A percentile compares a stretch with the other conserved stretches of the same genome.
Conservation (phyloP, 1,140 invertebrate species). For the Drosophila takahashii region DNA sequence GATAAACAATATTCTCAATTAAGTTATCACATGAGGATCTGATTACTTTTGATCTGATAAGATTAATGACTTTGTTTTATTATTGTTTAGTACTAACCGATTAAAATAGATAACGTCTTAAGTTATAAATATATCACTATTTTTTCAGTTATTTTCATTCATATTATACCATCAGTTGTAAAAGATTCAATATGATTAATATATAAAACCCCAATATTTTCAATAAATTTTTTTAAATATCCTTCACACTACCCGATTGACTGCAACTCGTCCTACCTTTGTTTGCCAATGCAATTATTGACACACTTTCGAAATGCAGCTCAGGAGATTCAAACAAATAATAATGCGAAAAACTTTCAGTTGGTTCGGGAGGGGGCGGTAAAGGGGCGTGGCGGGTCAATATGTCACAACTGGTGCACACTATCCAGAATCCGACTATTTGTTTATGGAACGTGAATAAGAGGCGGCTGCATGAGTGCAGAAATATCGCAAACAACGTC, state of each 20-base stretch:
- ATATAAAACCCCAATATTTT: constrained; percentile 10
- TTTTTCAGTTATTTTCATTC: neutral
- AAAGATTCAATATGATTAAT: neutral
- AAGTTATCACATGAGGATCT: neutral
- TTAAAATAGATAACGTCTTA: neutral
- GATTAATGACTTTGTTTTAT: constrained; percentile 4
- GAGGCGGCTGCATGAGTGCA: constrained; percentile 16
- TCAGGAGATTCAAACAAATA: constrained; percentile 58
- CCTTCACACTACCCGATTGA: constrained; percentile 3
- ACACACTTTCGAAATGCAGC: constrained; percentile 65
- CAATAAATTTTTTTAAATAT: constrained; percentile 30
- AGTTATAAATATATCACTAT: neutral
- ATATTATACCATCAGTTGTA: neutral
- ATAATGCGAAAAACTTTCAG: constrained; percentile 19
- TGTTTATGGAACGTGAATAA: constrained; percentile 51
- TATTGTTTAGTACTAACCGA: neutral
- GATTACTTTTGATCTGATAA: neutral
- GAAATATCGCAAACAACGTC: constrained; percentile 52
- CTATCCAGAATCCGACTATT: constrained; percentile 50
- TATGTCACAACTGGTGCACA: constrained; percentile 65
- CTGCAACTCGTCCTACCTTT: constrained; percentile 20
- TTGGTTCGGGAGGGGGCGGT: constrained; percentile 10
- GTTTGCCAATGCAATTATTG: constrained; percentile 72
- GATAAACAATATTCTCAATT: neutral
- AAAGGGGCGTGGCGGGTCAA: constrained; percentile 56